Conservation (phyloP, 1,140 invertebrate species). For the Drosophila arawakana region DNA sequence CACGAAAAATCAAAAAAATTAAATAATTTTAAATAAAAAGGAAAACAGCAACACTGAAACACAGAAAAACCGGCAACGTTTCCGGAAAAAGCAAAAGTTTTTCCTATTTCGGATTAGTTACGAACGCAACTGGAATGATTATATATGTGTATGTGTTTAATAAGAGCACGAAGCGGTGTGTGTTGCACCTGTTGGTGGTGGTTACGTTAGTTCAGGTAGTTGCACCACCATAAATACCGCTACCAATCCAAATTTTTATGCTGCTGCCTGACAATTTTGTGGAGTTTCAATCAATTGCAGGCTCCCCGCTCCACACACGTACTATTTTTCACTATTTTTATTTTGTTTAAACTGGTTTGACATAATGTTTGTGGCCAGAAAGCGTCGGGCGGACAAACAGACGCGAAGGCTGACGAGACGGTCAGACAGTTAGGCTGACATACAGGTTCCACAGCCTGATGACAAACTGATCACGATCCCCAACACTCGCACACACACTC, state of each 20-base stretch:
- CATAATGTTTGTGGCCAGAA: constrained; percentile 50
- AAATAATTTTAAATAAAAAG: no score
- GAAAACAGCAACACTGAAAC: no score
- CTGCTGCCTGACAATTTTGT: constrained; percentile 1
- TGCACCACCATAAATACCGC: constrained; percentile 50
- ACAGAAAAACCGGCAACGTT: neutral
- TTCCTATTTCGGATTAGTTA: constrained; percentile 35
- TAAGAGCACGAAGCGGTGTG: constrained; percentile 1
- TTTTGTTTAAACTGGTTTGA: constrained; percentile 68
- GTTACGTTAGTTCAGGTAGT: constrained; percentile 37
- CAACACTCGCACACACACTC: neutral
- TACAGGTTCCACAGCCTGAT: constrained; percentile 18
- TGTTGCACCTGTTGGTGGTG: constrained; percentile 11
- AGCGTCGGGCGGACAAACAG: constrained; percentile 16
- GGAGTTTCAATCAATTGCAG: constrained; percentile 40
- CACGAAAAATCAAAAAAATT: neutral
- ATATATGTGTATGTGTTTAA: neutral
- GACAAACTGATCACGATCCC: constrained; percentile 1
- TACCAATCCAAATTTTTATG: constrained; percentile 17
- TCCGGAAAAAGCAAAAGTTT: constrained; percentile 43
- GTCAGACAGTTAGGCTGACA: constrained; percentile 26
- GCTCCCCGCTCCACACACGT: constrained; percentile 3
- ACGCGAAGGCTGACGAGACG: neutral
- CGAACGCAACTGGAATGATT: constrained; percentile 19
- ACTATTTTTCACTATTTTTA: neutral